phyloP scores from a whole-genome alignment of 2,888 invertebrate genomes.

The Conistra vaccinii region DNA sequence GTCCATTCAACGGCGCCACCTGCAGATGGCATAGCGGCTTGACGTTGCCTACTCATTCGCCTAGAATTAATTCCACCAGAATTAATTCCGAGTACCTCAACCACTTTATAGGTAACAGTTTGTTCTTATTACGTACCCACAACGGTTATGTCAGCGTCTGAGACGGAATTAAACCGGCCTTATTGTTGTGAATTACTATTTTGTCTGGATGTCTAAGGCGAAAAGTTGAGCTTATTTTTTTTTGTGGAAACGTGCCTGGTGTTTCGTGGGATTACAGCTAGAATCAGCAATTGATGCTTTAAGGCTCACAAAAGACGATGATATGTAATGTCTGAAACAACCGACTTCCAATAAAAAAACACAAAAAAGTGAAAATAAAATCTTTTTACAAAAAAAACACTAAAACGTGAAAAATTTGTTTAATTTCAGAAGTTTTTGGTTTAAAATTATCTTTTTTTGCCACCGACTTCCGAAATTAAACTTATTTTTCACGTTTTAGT shows the following conservation, averaged over 20 bases:
- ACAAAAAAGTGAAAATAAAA: no score
- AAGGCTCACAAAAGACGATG: background rate
- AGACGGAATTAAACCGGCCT: slow-evolving; percentile 73
- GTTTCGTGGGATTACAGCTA: background rate
- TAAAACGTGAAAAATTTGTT: no score
- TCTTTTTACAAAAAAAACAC: no score
- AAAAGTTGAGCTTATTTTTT: slow-evolving; percentile 10
- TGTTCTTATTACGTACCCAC: slow-evolving; percentile 78
- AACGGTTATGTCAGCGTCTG: slow-evolving; percentile 72
- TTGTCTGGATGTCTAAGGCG: slow-evolving; percentile 44
- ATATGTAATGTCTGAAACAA: no score
- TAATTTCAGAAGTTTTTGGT: no score
- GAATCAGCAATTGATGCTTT: background rate
- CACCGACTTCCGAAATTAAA: no score
- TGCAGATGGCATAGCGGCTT: slow-evolving; percentile 67
- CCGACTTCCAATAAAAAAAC: no score
- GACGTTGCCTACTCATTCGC: slow-evolving; percentile 71
- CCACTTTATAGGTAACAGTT: slow-evolving; percentile 77
- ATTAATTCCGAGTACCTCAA: slow-evolving; percentile 77
- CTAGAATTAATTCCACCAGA: slow-evolving; percentile 77
- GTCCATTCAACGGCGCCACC: slow-evolving; percentile 61
- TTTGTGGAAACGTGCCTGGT: background rate
- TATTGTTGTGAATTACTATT: slow-evolving; percentile 65
- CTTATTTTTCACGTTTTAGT: no score
- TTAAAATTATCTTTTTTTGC: no score